Percentiles rank a stretch among this genome's conserved stretches.
phyloP scores from a whole-genome alignment of 2,113 vertebrate species.

The Osmerus mordax region DNA sequence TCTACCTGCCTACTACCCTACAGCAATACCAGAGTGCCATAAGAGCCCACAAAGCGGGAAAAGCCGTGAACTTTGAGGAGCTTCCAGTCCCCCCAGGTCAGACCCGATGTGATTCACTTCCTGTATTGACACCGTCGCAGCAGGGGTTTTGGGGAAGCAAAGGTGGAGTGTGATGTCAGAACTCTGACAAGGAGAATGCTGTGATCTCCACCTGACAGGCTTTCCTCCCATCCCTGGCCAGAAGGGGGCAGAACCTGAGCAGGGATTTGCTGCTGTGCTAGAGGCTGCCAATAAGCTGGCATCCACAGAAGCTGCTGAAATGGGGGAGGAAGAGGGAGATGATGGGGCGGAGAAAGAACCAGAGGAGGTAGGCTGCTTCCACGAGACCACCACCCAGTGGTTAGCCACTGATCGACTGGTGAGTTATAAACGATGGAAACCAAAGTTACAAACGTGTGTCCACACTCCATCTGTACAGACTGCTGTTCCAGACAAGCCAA shows the following conservation, averaged over 20 bases:
- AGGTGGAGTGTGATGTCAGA: background rate
- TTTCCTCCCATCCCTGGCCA: slow-evolving; percentile 92
- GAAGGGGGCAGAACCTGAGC: slow-evolving; percentile 58
- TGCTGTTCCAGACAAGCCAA: slow-evolving; percentile 39
- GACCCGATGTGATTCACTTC: slow-evolving; percentile 23
- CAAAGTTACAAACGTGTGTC: background rate
- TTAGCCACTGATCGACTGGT: background rate
- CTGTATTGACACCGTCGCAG: background rate
- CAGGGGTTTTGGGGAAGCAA: background rate
- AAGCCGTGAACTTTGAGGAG: slow-evolving; percentile 83
- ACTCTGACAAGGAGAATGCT: background rate
- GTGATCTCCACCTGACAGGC: slow-evolving; percentile 63
- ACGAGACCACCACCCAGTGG: background rate
- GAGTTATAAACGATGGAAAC: too few species aligned
- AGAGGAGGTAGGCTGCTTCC: slow-evolving; percentile 54
- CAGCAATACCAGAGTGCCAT: slow-evolving; percentile 97
- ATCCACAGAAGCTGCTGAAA: slow-evolving; percentile 62
- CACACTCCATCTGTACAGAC: slow-evolving; percentile 23
- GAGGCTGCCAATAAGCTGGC: slow-evolving; percentile 80
- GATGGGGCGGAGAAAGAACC: slow-evolving; percentile 53
- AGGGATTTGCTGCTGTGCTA: slow-evolving; percentile 76
- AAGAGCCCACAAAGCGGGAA: slow-evolving; percentile 83
- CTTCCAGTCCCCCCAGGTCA: slow-evolving; percentile 90
- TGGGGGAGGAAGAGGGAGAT: slow-evolving; percentile 70
- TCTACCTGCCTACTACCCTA: slow-evolving; percentile 4